Base-by-base conservation (phyloP, 2,797 vertebrate species). In the Trematomus bernacchii region DNA sequence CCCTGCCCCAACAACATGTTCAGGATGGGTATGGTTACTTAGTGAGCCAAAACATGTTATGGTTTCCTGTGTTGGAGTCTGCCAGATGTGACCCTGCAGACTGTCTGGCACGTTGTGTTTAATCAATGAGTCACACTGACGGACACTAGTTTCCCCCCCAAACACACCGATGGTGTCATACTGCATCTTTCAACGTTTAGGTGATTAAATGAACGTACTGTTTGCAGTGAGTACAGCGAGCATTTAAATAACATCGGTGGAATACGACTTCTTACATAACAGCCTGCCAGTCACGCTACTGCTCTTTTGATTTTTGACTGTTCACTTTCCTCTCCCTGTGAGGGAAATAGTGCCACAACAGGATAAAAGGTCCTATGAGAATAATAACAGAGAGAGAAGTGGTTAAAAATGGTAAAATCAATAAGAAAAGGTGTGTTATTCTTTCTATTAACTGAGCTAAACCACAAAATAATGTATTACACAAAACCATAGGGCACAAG, bases 1-100 rank as follows among this genome's bases (percentile, higher is more conserved):
- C 14, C 16, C 21, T 71, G 50, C 14, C 23, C 19, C 68, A 78
- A 83, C 63, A 79, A 51, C 44, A 77, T 65, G 78, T 87, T 86
- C 47, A 67, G 30, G 37, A 15, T 14, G 53, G 3, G 1, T 18
- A 27, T 63, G 5, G 10, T 21, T 55, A 21, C 47, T 0, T 37
- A 44, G 2, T 1, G 11, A 33, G 62, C 52, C 63, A 69, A 64
- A 80, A 78, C 75, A 73, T 73, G 66, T 85, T 79, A 5, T 70
- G 64, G 44, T 43, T 53, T 11, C 21, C 27, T 42, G 37, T 47
- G 43, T 53, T 1, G 54, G 8, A 9, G 19, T 51, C 62, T 27
- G 6, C 27, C 50, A 15, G 21, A 52, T 52, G 40, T 13, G 19
- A 52, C 19, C 13, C 52, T 14, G 0, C 1, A 1, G 3, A 40